Conservation (phyloP, 2,797 vertebrate genomes). For the Darevskia nairensis region DNA sequence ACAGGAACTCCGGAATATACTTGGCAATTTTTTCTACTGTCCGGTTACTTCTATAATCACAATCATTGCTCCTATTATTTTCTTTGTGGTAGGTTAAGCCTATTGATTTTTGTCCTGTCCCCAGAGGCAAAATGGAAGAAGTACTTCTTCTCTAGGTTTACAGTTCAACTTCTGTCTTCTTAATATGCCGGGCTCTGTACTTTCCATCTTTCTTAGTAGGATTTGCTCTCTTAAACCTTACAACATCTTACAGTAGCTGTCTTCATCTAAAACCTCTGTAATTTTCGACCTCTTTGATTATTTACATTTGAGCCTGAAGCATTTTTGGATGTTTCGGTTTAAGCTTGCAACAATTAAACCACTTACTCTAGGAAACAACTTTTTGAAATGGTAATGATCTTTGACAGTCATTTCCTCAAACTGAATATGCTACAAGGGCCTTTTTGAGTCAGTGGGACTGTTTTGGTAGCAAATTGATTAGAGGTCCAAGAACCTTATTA, state of each 20-base stretch:
- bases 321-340: neutral
- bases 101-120: neutral
- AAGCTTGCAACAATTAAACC: neutral
- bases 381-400: constrained; percentile 12
- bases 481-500: neutral
- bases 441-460: neutral
- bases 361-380: neutral
- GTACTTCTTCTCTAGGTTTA: constrained; percentile 1
- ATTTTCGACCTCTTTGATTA: neutral
- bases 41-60: neutral
- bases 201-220: neutral
- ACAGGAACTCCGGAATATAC: neutral
- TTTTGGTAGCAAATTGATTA: neutral
- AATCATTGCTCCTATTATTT: neutral
- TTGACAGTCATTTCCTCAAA: neutral
- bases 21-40: neutral
- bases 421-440: neutral
- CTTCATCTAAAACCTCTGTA: neutral
- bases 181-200: neutral
- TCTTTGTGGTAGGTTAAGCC: neutral
- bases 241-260: neutral
- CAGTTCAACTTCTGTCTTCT: neutral
- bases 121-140: constrained; percentile 2
- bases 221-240: constrained; percentile 8
- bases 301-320: constrained; percentile 3